Evolutionary conservation across 1,140 invertebrate species (phyloP).

Genomic region (Lepidurus packardi): DNA sequence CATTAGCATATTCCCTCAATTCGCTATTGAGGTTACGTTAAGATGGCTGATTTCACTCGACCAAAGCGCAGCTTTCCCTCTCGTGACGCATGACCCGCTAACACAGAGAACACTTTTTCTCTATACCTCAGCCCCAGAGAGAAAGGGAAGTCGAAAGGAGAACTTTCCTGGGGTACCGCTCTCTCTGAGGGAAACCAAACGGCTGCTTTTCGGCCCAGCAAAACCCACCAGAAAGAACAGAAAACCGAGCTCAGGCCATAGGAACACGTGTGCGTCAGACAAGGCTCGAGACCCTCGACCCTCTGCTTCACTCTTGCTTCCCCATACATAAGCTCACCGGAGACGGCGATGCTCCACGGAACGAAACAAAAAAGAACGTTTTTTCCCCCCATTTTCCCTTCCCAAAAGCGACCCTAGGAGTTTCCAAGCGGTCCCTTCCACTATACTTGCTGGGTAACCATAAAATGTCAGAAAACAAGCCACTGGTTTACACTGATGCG

Average conservation of each 20-base stretch:
- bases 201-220: background rate
- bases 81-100: slow-evolving; percentile 16
- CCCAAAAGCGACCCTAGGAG: no score
- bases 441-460: no score
- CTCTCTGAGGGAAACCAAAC: no score
- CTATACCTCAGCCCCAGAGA: background rate
- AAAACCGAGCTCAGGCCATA: background rate
- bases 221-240: background rate
- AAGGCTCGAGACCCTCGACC: background rate
- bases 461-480: no score
- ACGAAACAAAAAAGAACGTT: background rate
- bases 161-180: background rate
- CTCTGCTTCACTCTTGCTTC: background rate
- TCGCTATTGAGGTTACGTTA: slow-evolving; percentile 4
- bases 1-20: background rate
- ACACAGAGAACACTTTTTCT: background rate
- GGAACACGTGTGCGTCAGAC: slow-evolving; percentile 9
- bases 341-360: background rate
- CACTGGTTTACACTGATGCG: no score
- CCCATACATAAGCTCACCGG: background rate
- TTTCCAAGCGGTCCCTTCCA: no score
- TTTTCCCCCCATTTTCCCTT: background rate
- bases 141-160: background rate
- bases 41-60: background rate
- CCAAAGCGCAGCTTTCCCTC: background rate